A percentile compares a stretch with the other conserved stretches of the same genome.
Conservation (phyloP, 2,888 invertebrate species). For the Pediacus dermestoides region DNA sequence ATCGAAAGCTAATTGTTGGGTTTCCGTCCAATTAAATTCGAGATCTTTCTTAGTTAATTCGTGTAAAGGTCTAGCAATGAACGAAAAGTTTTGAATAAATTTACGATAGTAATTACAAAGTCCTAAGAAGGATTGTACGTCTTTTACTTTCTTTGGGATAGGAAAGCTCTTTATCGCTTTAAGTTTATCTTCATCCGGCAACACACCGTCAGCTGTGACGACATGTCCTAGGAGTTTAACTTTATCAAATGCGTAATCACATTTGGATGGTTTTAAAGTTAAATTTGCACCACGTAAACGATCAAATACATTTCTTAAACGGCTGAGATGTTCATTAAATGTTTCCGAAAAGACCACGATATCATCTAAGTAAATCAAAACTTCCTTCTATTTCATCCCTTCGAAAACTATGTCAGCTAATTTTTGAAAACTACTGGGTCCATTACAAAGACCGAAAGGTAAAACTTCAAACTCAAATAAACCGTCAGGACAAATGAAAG, state of each 20-base stretch:
- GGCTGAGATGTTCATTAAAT: constrained; percentile 13
- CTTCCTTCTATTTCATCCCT: too few relatives aligned
- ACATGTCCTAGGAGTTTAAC: constrained; percentile 17
- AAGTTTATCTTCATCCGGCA: constrained; percentile 13
- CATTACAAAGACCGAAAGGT: constrained; percentile 40
- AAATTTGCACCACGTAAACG: constrained; percentile 11
- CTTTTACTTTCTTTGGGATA: constrained; percentile 24
- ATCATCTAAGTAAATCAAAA: constrained; percentile 20
- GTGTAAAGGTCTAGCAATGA: constrained; percentile 23
- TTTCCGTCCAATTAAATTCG: background rate
- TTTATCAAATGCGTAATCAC: constrained; percentile 13
- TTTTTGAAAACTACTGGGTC: constrained; percentile 40
- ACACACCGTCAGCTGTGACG: constrained; percentile 13
- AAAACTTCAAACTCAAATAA: constrained; percentile 36
- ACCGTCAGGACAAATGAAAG: constrained; percentile 36
- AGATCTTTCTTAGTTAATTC: constrained; percentile 18
- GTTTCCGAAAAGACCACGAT: constrained; percentile 13
- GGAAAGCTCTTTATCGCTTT: constrained; percentile 31
- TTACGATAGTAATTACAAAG: constrained; percentile 26
- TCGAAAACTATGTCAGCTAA: too few relatives aligned
- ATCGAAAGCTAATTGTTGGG: constrained; percentile 4
- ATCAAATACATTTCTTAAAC: constrained; percentile 13
- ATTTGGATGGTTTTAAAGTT: constrained; percentile 21
- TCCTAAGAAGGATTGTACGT: constrained; percentile 25
- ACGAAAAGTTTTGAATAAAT: constrained; percentile 25